Evolutionary conservation across 2,888 invertebrate genomes (phyloP).

Genomic region (Plusia festucae): DNA sequence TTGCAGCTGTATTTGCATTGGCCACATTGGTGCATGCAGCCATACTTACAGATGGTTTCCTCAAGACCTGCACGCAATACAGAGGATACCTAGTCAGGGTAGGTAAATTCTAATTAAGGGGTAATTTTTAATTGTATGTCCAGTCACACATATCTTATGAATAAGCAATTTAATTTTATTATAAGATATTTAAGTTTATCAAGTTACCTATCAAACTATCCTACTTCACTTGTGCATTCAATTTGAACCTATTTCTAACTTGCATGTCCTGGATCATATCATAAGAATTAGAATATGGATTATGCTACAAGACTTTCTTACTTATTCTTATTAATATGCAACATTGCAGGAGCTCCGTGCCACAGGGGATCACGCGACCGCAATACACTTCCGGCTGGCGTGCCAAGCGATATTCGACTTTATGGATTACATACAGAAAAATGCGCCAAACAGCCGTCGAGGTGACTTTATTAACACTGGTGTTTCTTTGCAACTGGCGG

Average conservation of each 20-base stretch:
- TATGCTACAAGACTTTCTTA: background rate
- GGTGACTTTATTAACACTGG: conserved; percentile 93
- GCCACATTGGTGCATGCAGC: conserved; percentile 92
- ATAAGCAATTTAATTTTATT: too few species aligned
- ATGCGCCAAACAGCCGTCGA: conserved; percentile 90
- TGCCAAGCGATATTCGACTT: conserved; percentile 94
- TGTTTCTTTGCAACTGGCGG: conserved; percentile 90
- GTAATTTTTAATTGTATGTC: background rate
- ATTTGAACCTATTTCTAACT: too few species aligned
- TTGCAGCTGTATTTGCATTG: conserved; percentile 90
- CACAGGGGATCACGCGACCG: conserved; percentile 89
- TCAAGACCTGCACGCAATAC: conserved; percentile 93
- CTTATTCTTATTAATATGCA: conserved; percentile 25
- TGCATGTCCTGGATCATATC: too few species aligned
- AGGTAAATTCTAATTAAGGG: conserved; percentile 42
- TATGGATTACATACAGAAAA: conserved; percentile 95
- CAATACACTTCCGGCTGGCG: conserved; percentile 91
- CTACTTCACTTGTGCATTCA: too few species aligned
- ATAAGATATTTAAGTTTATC: too few species aligned
- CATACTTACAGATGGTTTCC: conserved; percentile 92
- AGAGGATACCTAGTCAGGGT: conserved; percentile 91
- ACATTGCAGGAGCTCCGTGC: conserved; percentile 81
- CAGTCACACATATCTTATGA: background rate
- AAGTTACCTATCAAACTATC: too few species aligned
- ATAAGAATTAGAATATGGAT: background rate